Conservation (phyloP, 2,113 vertebrate species). For the Murina feae region DNA sequence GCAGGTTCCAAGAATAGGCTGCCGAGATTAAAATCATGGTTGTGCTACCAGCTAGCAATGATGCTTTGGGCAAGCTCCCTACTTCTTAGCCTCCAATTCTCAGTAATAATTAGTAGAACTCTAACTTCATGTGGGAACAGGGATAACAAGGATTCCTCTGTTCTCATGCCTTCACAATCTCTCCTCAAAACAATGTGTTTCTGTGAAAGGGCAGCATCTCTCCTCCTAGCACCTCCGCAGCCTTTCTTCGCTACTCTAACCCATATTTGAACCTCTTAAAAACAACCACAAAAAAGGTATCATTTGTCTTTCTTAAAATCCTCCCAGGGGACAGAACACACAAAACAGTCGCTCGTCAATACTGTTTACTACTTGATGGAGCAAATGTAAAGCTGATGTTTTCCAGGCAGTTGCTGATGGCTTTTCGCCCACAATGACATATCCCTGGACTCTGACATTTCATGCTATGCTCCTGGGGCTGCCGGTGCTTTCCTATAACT, state of each 20-base stretch:
- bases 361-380: constrained; percentile 68
- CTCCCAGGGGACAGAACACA: constrained; percentile 47
- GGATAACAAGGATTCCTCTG: not conserved
- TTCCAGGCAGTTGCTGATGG: constrained; percentile 62
- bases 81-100: not conserved
- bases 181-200: not conserved
- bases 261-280: constrained; percentile 54
- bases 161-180: fast-evolving
- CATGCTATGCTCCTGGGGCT: constrained; percentile 66
- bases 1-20: not conserved
- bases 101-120: not conserved
- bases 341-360: constrained; percentile 73
- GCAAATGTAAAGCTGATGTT: constrained; percentile 72
- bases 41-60: fast-evolving
- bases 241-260: constrained; percentile 31
- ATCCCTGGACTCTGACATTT: constrained; percentile 69
- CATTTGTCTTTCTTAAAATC: constrained; percentile 68
- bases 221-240: fast-evolving
- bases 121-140: not conserved
- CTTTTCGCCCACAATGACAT: constrained; percentile 56
- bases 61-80: fast-evolving
- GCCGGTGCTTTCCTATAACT: constrained; percentile 65
- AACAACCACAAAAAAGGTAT: constrained; percentile 16
- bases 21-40: not conserved
- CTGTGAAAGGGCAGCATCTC: not conserved